Evolutionary conservation across 2,113 vertebrate species (phyloP), one percentile per base, ranked within the genome.

Genomic region (Climacteris rufus): DNA sequence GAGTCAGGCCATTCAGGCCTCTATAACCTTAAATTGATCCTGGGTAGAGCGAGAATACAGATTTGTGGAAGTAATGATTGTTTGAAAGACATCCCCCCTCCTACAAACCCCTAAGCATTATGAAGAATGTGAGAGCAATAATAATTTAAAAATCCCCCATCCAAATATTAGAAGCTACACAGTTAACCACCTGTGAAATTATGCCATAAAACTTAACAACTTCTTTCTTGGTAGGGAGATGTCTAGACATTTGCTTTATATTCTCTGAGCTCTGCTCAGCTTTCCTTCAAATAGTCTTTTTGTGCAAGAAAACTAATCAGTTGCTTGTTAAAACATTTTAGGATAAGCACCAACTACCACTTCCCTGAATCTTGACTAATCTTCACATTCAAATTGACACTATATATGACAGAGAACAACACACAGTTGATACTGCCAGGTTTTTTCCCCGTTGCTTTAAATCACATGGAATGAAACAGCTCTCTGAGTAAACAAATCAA

Each of bases 141-240:
- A 79, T 72, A 82, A 86, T 54, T 23, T 11, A 20, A n/a, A 50
- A 35, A 7, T 4, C 0, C 13, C 3, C 9, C 11, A 49, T 61
- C 20, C 45, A 91, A 91, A 81, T 77, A 75, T 72, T 83, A 83
- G 68, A 89, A 93, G 15, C 49, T 66, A 91, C 25, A 72, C 5
- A 50, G 60, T 63, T 94, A 93, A 94, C 50, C 68, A 94, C 21
- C 76, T 70, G 52, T 87, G 66, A 95, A 96, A 95, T 89, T 66
- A 81, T 17, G 47, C 52, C 3, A 5, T 87, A 75, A 96, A 91
- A 87, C 47, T 56, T 93, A 87, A 96, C 63, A 69, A 50, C 50
- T 66, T 66, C 17, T 3, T 70, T 91, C 50, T 81, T 66, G 21
- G 47, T 69, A 33, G 35, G 22, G 56, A 93, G 91, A 95, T 49